Base-by-base conservation (phyloP, 2,113 vertebrate species). In the Clarias macrocephalus region DNA sequence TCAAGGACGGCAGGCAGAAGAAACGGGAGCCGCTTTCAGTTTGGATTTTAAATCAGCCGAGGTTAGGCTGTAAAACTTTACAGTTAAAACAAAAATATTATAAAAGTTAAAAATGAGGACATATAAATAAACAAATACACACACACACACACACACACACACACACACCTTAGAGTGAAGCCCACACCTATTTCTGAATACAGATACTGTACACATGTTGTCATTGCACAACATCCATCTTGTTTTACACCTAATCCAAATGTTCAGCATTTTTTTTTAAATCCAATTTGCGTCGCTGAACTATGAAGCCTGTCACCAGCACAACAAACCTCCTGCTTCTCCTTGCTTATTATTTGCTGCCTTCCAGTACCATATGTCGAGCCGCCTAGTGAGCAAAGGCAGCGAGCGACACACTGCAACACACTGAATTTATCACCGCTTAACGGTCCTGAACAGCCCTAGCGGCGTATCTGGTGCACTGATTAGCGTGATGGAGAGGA, bases 401-500 rank as follows among this genome's bases (percentile, higher is more conserved):
- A 62, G 79, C 12, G 28, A 59, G 56, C 28, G 21, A 80, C 15
- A 8, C 16, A 52, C 28, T 56, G 54, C n/a, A 73, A 56, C 65
- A 72, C 66, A 84, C 66, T 23, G 15, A 76, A 83, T 83, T 56
- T 77, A 76, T 87, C 80, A 76, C 33, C 30, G 28, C 30, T 59
- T 87, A 87, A 73, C 68, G n/a, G 80, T 75, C 80, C 25, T 52
- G 13, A 87, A 83, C 70, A 62, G 56, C 33, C 80, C 80, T 48
- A 33, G 68, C 16, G 28, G n/a, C 80, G 16, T 62, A 60, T 76
- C 66, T n/a, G 80, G 63, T 30, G 37, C 7, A 21, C 72, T 87
- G 86, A 87, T 87, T 76, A 83, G 65, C 2, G 60, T 87, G 80
- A 87, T 87, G 59, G 60, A 83, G 80, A 65, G 70, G 6, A 30